Percentiles rank a stretch among this genome's conserved stretches.
Evolutionary conservation across 2,797 vertebrate genomes (phyloP).

Genomic region (Gorsachius magnificus): DNA sequence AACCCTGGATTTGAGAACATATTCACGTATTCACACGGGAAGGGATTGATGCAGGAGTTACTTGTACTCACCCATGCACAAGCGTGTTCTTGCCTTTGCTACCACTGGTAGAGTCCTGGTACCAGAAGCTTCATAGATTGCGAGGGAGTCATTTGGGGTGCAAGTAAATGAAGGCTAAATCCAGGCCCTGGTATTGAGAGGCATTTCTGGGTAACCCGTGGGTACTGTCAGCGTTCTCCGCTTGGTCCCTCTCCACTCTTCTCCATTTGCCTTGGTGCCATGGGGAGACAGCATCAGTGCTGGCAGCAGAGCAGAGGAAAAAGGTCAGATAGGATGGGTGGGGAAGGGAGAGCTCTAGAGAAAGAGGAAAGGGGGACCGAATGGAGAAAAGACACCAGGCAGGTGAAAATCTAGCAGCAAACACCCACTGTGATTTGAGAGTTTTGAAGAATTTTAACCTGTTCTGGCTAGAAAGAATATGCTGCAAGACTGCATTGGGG

Average conservation of each 20-base stretch:
- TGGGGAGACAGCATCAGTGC: accelerated
- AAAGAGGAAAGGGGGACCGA: background rate
- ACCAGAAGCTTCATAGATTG: background rate
- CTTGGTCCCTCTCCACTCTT: background rate
- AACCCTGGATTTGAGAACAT: background rate
- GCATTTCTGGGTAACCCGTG: background rate
- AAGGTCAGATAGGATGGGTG: background rate
- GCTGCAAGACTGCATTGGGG: background rate
- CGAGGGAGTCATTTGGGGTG: background rate
- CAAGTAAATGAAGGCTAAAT: background rate
- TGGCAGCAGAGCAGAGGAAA: background rate
- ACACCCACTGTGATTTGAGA: background rate
- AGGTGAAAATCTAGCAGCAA: background rate
- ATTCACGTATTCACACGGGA: background rate
- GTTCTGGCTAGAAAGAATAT: background rate
- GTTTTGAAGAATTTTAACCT: background rate
- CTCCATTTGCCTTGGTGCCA: accelerated
- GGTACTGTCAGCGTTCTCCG: accelerated
- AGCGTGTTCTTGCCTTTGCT: background rate
- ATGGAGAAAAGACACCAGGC: background rate
- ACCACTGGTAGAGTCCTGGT: accelerated
- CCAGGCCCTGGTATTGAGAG: background rate
- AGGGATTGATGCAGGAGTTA: background rate
- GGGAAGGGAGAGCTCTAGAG: background rate
- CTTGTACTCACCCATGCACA: background rate